These are phyloP conservation scores for Scaptomyza montana DNA, from an alignment of 1,140 invertebrate species.

Conservation along the genomic window DNA sequence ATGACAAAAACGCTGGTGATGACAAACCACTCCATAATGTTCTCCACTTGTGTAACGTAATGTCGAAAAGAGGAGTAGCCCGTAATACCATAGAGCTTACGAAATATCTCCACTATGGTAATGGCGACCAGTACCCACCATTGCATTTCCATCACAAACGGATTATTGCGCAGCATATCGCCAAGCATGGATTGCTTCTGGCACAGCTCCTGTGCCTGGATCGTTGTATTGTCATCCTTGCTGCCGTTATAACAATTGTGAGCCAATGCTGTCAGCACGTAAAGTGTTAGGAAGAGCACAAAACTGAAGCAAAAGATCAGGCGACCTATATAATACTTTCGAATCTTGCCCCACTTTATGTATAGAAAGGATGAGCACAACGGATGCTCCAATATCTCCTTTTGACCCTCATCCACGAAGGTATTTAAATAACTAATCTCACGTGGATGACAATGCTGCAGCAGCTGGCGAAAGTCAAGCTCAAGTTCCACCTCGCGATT, in stretches of 20 bases:
- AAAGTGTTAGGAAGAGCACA: slow-evolving; percentile 90
- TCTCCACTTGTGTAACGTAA: slow-evolving; percentile 92
- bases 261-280: slow-evolving; percentile 90
- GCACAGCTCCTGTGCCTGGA: slow-evolving; percentile 88
- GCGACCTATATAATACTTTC: slow-evolving; percentile 93
- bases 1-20: slow-evolving; percentile 92
- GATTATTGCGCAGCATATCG: slow-evolving; percentile 88
- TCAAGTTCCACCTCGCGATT: slow-evolving; percentile 92
- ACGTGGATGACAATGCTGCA: slow-evolving; percentile 90
- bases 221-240: slow-evolving; percentile 88
- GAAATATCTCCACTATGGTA: slow-evolving; percentile 89
- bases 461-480: slow-evolving; percentile 90
- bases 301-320: slow-evolving; percentile 92
- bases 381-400: slow-evolving; percentile 92
- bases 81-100: slow-evolving; percentile 90
- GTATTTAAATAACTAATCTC: slow-evolving; percentile 93
- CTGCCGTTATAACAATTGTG: slow-evolving; percentile 91
- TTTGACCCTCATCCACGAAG: slow-evolving; percentile 92
- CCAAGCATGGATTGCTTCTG: slow-evolving; percentile 90
- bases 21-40: slow-evolving; percentile 93
- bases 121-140: slow-evolving; percentile 91
- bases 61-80: slow-evolving; percentile 90
- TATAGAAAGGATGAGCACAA: slow-evolving; percentile 92
- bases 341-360: slow-evolving; percentile 94
- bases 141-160: slow-evolving; percentile 89